Evolutionary conservation across 2,797 vertebrate species (phyloP).

Genomic region (Megaceryle alcyon): DNA sequence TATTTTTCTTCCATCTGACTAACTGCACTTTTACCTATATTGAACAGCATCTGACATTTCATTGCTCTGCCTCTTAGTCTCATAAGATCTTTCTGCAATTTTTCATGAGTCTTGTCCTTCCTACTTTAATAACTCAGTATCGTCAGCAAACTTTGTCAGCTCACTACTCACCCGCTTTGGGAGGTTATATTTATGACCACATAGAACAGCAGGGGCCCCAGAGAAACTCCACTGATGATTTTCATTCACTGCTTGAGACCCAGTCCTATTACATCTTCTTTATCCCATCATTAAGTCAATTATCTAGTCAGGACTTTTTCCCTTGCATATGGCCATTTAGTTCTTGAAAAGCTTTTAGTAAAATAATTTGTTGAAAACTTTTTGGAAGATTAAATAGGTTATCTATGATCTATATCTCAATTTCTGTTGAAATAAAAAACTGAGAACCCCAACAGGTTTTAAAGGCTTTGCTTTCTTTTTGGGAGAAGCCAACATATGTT

Average conservation of each 20-base stretch:
- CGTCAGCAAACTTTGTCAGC: conserved; percentile 8
- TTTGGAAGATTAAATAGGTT: background rate
- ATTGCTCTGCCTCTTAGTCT: conserved; percentile 9
- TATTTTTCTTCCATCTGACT: conserved; percentile 33
- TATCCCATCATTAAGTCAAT: background rate
- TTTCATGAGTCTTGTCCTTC: conserved; percentile 45
- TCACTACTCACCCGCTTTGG: background rate
- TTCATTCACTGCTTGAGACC: background rate
- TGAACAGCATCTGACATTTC: conserved; percentile 43
- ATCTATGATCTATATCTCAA: background rate
- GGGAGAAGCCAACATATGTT: no score
- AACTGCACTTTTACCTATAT: conserved; percentile 21
- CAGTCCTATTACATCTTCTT: background rate
- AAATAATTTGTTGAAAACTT: background rate
- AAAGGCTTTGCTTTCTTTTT: background rate
- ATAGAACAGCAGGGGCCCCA: conserved; percentile 5
- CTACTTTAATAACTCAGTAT: conserved; percentile 34
- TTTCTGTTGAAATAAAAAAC: background rate
- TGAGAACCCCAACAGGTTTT: background rate
- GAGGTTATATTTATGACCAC: conserved; percentile 24
- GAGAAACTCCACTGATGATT: conserved; percentile 4
- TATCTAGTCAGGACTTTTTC: background rate
- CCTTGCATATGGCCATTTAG: background rate
- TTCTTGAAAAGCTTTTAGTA: background rate
- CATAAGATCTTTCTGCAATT: conserved; percentile 33